A percentile compares a stretch with the other conserved stretches of the same genome.
Evolutionary conservation across 1,140 invertebrate genomes (phyloP).

Genomic region (Drosophila tsacasi): DNA sequence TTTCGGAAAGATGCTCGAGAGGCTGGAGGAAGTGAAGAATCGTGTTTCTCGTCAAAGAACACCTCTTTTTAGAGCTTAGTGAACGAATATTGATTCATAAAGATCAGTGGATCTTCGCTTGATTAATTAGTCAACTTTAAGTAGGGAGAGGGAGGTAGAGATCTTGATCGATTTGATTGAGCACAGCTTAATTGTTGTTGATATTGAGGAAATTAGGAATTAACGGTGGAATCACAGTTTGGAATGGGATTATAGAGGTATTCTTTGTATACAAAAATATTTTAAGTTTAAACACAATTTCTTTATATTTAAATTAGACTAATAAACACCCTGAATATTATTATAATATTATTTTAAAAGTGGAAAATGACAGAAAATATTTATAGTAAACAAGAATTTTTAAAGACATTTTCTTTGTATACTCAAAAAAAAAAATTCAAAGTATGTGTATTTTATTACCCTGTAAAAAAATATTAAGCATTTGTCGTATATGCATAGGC

Average conservation of each 20-base stretch:
- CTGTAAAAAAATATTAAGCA: no score
- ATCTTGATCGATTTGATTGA: constrained; percentile 39
- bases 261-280: neutral
- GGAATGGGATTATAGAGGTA: neutral
- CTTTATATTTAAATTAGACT: neutral
- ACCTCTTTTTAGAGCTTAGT: constrained; percentile 27
- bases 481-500: no score
- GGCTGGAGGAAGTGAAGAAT: constrained; percentile 39
- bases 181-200: constrained; percentile 48
- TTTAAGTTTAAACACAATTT: no score
- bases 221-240: constrained; percentile 15
- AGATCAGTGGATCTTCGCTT: constrained; percentile 47
- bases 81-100: constrained; percentile 44
- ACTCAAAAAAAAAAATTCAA: no score
- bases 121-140: constrained; percentile 40
- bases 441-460: no score
- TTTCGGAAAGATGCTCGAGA: neutral
- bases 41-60: constrained; percentile 26
- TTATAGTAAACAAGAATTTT: no score
- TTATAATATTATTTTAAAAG: neutral
- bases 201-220: constrained; percentile 24
- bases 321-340: neutral
- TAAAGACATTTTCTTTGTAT: no score
- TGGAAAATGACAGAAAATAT: neutral
- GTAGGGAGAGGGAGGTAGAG: neutral